phyloP scores from a whole-genome alignment of 2,113 vertebrate species.

The Rissa tridactyla region DNA sequence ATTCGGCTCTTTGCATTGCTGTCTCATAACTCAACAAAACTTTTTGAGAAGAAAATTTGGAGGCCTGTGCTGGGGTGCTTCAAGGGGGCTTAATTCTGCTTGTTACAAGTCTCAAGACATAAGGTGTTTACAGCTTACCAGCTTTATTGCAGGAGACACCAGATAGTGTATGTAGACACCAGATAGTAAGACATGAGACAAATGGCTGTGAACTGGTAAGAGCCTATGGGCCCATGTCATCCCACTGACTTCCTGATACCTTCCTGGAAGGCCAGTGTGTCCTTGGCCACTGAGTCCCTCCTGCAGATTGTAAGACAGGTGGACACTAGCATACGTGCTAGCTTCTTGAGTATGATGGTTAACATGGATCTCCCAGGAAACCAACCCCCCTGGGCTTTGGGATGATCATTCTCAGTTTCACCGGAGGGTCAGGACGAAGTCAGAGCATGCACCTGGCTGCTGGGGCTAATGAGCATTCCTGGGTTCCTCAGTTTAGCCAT shows the following conservation, averaged over 20 bases:
- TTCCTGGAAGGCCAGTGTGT: neutral
- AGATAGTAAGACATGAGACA: neutral
- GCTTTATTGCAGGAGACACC: neutral
- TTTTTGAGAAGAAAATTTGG: neutral
- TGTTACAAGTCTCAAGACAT: neutral
- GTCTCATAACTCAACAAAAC: neutral
- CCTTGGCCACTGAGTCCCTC: neutral
- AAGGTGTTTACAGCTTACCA: neutral
- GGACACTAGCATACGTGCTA: rapidly evolving
- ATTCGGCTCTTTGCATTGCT: neutral
- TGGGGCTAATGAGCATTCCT: neutral
- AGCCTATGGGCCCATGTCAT: neutral
- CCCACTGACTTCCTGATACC: neutral
- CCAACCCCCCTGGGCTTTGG: neutral
- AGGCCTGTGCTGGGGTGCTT: neutral
- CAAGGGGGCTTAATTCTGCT: neutral
- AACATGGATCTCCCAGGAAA: neutral
- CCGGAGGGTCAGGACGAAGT: neutral
- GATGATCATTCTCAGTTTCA: neutral
- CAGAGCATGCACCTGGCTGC: neutral
- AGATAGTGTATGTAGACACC: neutral
- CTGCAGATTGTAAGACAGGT: neutral
- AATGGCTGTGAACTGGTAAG: neutral
- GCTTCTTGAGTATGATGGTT: neutral
- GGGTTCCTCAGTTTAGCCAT: neutral